phyloP scores from a whole-genome alignment of 2,888 invertebrate genomes.

The Theristus sp. region DNA sequence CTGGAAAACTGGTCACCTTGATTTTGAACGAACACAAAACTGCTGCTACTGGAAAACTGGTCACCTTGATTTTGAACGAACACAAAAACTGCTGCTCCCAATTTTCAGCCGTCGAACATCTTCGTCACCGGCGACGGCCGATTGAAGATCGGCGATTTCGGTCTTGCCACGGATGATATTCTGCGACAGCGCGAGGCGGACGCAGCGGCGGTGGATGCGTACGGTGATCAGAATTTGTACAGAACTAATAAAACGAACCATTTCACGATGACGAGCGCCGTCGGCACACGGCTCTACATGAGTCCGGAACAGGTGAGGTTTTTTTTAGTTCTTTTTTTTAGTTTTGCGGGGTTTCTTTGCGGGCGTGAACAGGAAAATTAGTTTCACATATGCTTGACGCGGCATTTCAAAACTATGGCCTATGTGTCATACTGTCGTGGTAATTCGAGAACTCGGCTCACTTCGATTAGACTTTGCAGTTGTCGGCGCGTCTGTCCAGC shows the following conservation, averaged over 20 bases:
- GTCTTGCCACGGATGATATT: slow-evolving; percentile 53
- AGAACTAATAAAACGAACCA: not conserved
- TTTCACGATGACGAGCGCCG: slow-evolving; percentile 38
- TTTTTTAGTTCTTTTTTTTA: not conserved
- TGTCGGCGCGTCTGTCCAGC: no score
- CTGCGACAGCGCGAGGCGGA: slow-evolving; percentile 4
- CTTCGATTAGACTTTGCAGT: no score
- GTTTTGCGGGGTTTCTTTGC: no score
- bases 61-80: no score
- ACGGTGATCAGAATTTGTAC: slow-evolving; percentile 22
- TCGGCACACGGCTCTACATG: slow-evolving; percentile 89
- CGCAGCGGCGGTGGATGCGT: slow-evolving; percentile 2
- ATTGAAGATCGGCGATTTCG: slow-evolving; percentile 93
- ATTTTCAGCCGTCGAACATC: slow-evolving; percentile 59
- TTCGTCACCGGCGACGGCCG: slow-evolving; percentile 74
- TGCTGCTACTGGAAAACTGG: no score
- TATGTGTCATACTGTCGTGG: no score
- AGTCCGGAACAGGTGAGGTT: slow-evolving; percentile 65
- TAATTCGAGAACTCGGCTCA: no score
- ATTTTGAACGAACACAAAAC: no score
- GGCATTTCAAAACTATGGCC: not conserved
- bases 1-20: no score
- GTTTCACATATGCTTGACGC: no score
- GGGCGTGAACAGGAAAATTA: not conserved
- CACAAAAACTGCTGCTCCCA: no score